Evolutionary conservation across 2,888 invertebrate species (phyloP), one percentile per base, ranked within the genome.

Genomic region (Callyntrura sp.): DNA sequence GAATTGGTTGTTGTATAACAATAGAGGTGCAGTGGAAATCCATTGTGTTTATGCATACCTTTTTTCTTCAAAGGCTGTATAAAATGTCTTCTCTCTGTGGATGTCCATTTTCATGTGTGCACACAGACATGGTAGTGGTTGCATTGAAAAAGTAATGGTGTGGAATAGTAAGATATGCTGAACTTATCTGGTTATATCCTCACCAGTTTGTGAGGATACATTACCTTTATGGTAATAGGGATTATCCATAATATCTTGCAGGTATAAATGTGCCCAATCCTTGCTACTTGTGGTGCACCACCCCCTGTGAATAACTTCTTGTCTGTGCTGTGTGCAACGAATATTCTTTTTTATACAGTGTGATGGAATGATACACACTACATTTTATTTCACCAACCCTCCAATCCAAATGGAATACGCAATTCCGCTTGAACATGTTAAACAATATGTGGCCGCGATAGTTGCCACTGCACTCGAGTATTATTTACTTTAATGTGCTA

Each of bases 391-490:
- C 51, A n/a, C 62, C 12, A 35, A 35, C 51, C 25, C 28, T 28
- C 57, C 28, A n/a, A 11, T 70, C 85, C 73, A 57, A 57, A 57
- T 57, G 85, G 85, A 85, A 60, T 23, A 28, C 25, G 0, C 43
- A 60, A 85, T 85, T 57, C 85, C 85, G 85, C 85, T 73, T 85
- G 85, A 70, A 28, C 73, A 57, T 35, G 60, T 73, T 35, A 60
- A 45, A 45, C 43, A 79, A 55, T 57, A 57, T 25, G 79, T 35
- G 57, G 79, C 35, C 79, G 60, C 28, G 28, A 79, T 57, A 35
- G 48, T 23, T 73, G 51, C 73, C 12, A 45, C 35, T 35, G 6
- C 45, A n/a, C 55, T 57, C 17, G n/a, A 8, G 57, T 51, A 76
- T 1, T 9, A 35, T 25, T 28, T 25, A 4, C n/a, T 55, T 78